Conservation (phyloP, 1,140 invertebrate species). For the Aphelinus certus region DNA sequence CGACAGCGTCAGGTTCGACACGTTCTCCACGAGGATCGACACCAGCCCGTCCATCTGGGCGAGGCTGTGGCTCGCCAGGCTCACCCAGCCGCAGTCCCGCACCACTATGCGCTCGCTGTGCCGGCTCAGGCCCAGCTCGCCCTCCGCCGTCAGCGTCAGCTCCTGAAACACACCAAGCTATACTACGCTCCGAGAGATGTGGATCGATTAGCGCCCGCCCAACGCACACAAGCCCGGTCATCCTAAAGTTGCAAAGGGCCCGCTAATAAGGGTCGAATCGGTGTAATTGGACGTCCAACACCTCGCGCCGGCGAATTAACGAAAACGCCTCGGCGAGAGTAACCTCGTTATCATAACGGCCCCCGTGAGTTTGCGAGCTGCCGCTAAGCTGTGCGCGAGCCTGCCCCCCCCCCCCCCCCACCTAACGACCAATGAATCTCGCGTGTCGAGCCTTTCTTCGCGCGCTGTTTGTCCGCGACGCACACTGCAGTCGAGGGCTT, state of each 20-base stretch:
- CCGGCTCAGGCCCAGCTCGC: conserved; percentile 65
- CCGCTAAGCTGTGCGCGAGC: too few species aligned
- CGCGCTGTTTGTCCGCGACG: too few species aligned
- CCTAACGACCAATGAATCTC: too few species aligned
- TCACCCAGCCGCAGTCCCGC: conserved; percentile 66
- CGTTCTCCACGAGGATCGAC: conserved; percentile 64
- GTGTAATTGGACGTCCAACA: conserved; percentile 54
- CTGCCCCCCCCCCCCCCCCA: too few species aligned
- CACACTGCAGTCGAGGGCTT: too few species aligned
- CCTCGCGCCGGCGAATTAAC: conserved; percentile 39
- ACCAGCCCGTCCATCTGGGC: conserved; percentile 61
- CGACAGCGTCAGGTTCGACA: conserved; percentile 64
- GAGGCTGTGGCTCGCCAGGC: conserved; percentile 65
- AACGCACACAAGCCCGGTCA: too few species aligned
- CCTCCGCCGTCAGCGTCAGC: conserved; percentile 69
- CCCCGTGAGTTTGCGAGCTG: background rate
- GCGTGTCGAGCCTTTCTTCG: too few species aligned
- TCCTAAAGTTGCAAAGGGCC: background rate
- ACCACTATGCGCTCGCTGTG: conserved; percentile 67
- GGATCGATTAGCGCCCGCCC: too few species aligned
- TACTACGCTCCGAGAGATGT: too few species aligned
- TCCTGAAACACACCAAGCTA: conserved; percentile 51
- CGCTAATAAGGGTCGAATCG: conserved; percentile 48
- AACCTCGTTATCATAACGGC: conserved; percentile 48
- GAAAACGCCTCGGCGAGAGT: conserved; percentile 42